These are phyloP conservation scores for Rhamnusium bicolor DNA, from an alignment of 2,888 invertebrate species.

Conservation along the genomic window DNA sequence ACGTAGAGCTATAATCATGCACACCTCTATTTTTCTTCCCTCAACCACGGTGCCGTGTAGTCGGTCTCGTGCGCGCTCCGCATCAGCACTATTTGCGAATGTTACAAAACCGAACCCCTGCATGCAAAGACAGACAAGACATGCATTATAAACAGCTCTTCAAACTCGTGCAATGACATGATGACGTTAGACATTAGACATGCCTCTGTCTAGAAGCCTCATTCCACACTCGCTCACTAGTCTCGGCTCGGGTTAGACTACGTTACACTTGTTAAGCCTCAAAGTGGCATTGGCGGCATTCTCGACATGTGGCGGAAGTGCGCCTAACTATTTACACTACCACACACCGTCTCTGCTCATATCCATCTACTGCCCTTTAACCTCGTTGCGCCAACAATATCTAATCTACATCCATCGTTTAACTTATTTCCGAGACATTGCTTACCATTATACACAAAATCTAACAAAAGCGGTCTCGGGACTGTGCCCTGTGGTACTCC, in stretches of 20 bases:
- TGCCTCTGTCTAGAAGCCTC: slow-evolving; percentile 68
- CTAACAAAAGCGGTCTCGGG: background rate
- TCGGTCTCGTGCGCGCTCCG: slow-evolving; percentile 99
- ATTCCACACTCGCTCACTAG: slow-evolving; percentile 69
- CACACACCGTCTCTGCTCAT: slow-evolving; percentile 60
- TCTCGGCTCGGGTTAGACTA: slow-evolving; percentile 61
- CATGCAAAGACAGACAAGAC: slow-evolving; percentile 96
- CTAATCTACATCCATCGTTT: slow-evolving; percentile 41
- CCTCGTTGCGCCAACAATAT: slow-evolving; percentile 44
- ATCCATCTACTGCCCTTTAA: slow-evolving; percentile 62
- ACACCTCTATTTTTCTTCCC: slow-evolving; percentile 99
- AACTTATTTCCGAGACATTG: background rate
- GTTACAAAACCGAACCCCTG: slow-evolving; percentile 99
- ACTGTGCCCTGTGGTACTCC: background rate
- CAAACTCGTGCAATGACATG: slow-evolving; percentile 83
- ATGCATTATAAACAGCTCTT: slow-evolving; percentile 90
- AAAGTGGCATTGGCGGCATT: slow-evolving; percentile 56
- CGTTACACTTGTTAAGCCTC: slow-evolving; percentile 62
- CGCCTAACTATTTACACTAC: slow-evolving; percentile 67
- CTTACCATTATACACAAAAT: slow-evolving; percentile 14
- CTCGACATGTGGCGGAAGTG: slow-evolving; percentile 54
- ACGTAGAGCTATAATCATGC: slow-evolving; percentile 82
- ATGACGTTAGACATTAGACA: slow-evolving; percentile 72
- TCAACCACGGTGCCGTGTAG: slow-evolving; percentile 99
- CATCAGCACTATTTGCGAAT: slow-evolving; percentile 99